Conservation (phyloP, 2,113 vertebrate species). For the Anguilla rostrata region DNA sequence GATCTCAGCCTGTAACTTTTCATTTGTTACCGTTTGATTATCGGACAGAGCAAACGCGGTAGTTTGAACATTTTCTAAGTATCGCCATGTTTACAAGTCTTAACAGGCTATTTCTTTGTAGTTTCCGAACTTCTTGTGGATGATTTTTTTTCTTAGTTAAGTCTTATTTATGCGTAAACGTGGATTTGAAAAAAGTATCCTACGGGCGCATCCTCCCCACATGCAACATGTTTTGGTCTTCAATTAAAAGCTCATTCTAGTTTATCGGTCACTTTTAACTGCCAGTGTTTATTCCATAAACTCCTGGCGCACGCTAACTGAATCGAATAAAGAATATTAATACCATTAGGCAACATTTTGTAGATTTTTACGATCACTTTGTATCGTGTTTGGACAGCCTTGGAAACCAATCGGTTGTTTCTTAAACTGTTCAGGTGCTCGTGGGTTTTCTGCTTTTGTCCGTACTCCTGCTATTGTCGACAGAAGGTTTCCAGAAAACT, state of each 20-base stretch:
- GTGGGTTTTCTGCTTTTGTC: neutral
- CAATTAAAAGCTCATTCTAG: neutral
- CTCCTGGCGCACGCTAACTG: neutral
- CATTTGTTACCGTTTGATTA: slow-evolving; percentile 2
- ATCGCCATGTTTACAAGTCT: slow-evolving; percentile 1
- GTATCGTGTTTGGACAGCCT: neutral
- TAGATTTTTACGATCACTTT: neutral
- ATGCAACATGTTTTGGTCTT: slow-evolving; percentile 21
- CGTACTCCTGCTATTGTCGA: neutral
- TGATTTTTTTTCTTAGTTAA: neutral
- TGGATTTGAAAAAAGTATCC: neutral
- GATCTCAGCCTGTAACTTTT: slow-evolving; percentile 17
- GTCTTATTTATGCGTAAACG: too few species aligned
- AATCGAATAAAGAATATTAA: neutral
- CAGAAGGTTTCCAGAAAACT: neutral
- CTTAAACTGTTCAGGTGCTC: neutral
- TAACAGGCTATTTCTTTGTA: neutral
- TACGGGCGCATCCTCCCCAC: neutral
- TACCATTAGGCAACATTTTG: neutral
- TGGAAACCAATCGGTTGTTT: neutral
- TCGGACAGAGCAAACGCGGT: neutral
- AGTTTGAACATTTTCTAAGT: neutral
- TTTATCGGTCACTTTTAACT: neutral
- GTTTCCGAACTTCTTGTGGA: neutral
- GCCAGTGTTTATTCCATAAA: neutral